Conservation (phyloP, 2,797 vertebrate species). For the Anas bahamensis region DNA sequence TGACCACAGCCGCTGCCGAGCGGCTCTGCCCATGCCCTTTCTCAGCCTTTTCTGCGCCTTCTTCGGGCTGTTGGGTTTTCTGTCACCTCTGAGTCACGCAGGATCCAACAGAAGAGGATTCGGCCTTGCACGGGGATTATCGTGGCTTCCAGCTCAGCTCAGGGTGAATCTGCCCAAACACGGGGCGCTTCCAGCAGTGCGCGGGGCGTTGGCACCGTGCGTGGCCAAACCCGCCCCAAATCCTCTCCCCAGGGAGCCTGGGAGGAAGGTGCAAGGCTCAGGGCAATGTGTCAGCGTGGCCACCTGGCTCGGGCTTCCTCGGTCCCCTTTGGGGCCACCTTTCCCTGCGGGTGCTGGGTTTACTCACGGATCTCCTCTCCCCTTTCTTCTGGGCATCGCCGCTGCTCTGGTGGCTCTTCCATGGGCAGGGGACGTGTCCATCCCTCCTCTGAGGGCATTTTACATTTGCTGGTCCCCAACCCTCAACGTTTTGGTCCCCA, state of each 20-base stretch:
- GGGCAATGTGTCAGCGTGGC: not conserved
- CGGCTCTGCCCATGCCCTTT: not conserved
- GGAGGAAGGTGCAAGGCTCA: not conserved
- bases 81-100: conserved; percentile 5
- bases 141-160: conserved; percentile 12
- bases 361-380: not conserved
- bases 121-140: conserved; percentile 36
- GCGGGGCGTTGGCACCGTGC: fast-evolving
- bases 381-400: fast-evolving
- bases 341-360: not conserved
- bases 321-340: not conserved
- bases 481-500: too few relatives aligned
- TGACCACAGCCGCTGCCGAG: not conserved
- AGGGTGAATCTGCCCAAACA: not conserved
- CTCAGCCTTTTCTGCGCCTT: not conserved
- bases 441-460: not conserved
- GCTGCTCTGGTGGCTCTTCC: not conserved
- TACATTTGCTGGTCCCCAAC: not conserved
- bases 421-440: not conserved
- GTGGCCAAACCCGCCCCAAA: not conserved
- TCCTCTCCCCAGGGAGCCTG: not conserved
- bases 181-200: not conserved
- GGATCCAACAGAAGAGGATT: not conserved
- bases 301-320: not conserved
- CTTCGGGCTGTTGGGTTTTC: conserved; percentile 31